phyloP scores from a whole-genome alignment of 2,797 vertebrate genomes.

The Todus mexicanus region DNA sequence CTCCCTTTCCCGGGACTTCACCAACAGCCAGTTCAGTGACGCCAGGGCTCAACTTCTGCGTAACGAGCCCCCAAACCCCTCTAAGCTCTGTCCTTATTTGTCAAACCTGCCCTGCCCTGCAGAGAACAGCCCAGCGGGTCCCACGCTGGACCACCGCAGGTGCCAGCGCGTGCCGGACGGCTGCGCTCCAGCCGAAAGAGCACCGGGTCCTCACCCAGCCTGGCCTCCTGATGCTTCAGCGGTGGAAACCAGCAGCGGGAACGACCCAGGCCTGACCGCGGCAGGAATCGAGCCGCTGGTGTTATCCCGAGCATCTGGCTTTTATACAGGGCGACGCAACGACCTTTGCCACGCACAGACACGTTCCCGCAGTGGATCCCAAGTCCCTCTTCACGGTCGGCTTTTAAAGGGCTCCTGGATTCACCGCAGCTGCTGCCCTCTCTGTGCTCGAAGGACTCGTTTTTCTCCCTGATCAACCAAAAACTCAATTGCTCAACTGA shows the following conservation, averaged over 20 bases:
- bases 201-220: neutral
- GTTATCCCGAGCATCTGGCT: neutral
- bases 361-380: neutral
- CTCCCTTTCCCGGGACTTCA: neutral
- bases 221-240: neutral
- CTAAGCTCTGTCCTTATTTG: neutral
- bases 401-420: neutral
- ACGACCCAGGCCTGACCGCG: accelerated
- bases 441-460: neutral
- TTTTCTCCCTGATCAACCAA: neutral
- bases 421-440: neutral
- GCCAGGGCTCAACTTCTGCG: neutral
- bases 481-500: neutral
- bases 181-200: neutral
- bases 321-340: neutral
- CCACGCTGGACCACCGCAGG: too few species aligned
- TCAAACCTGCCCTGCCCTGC: neutral
- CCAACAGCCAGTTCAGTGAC: neutral
- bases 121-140: neutral
- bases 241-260: neutral
- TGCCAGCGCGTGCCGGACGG: accelerated
- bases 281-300: neutral
- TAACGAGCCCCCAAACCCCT: neutral
- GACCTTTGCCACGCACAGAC: neutral
- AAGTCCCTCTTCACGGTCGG: neutral